phyloP scores from a whole-genome alignment of 1,140 invertebrate genomes.

The Halesus radiatus region DNA sequence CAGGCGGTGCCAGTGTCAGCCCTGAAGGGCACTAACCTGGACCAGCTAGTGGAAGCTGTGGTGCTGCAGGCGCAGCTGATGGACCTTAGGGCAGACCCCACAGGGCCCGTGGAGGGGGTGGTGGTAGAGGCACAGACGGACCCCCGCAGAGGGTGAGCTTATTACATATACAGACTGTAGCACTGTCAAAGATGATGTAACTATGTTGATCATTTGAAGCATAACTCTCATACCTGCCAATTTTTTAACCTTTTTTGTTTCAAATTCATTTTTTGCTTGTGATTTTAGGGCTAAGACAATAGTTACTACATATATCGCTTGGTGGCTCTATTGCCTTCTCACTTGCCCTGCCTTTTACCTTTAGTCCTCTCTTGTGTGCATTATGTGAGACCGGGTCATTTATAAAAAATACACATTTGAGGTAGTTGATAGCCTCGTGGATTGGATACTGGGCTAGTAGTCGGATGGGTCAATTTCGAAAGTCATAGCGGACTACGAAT shows the following conservation, averaged over 20 bases:
- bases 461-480: too few species aligned
- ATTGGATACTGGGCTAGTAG: too few species aligned
- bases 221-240: background rate
- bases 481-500: too few species aligned
- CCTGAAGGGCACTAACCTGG: conserved; percentile 85
- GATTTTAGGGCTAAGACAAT: too few species aligned
- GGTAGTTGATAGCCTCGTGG: too few species aligned
- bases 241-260: background rate
- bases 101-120: conserved; percentile 88
- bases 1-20: conserved; percentile 95
- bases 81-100: conserved; percentile 85
- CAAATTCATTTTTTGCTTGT: background rate
- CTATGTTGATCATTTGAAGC: background rate
- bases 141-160: conserved; percentile 75
- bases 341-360: too few species aligned
- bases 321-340: too few species aligned
- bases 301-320: too few species aligned
- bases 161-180: background rate
- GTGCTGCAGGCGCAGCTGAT: conserved; percentile 90
- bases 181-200: background rate
- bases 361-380: too few species aligned
- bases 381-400: too few species aligned
- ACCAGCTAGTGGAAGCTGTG: conserved; percentile 87
- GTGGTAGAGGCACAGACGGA: conserved; percentile 91
- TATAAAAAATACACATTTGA: too few species aligned